These are phyloP conservation scores for Phataginus tricuspis DNA, from an alignment of 2,797 vertebrate genomes.

Conservation along the genomic window DNA sequence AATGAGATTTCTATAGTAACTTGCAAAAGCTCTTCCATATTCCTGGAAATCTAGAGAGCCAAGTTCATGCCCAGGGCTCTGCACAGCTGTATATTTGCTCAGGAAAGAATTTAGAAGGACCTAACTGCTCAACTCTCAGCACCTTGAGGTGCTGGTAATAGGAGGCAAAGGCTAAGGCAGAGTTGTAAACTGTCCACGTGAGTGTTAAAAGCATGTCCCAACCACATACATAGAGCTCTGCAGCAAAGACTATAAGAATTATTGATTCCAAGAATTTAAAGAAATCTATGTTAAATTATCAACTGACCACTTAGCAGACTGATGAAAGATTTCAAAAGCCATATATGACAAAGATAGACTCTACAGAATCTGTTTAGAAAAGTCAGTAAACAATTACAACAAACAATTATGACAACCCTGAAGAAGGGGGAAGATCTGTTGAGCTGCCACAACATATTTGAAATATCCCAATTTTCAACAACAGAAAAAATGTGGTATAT, in stretches of 20 bases:
- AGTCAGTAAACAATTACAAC: neutral
- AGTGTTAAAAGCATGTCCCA: neutral
- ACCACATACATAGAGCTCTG: neutral
- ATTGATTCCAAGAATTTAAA: neutral
- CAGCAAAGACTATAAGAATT: neutral
- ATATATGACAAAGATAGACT: neutral
- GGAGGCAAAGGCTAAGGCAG: neutral
- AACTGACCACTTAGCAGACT: neutral
- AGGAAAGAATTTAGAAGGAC: neutral
- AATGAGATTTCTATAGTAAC: neutral
- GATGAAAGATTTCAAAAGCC: neutral
- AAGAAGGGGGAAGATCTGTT: neutral
- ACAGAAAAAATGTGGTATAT: neutral
- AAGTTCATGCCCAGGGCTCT: neutral
- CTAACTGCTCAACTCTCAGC: neutral
- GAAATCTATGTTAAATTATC: neutral
- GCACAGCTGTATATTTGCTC: neutral
- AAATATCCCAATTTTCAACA: neutral
- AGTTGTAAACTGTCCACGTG: neutral
- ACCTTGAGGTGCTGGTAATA: neutral
- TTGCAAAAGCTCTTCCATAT: neutral
- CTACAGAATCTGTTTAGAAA: neutral
- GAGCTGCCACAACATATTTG: neutral
- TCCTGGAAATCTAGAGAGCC: neutral
- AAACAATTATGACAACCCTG: neutral